Evolutionary conservation across 2,113 vertebrate genomes (phyloP).

Genomic region (Stegostoma tigrinum): DNA sequence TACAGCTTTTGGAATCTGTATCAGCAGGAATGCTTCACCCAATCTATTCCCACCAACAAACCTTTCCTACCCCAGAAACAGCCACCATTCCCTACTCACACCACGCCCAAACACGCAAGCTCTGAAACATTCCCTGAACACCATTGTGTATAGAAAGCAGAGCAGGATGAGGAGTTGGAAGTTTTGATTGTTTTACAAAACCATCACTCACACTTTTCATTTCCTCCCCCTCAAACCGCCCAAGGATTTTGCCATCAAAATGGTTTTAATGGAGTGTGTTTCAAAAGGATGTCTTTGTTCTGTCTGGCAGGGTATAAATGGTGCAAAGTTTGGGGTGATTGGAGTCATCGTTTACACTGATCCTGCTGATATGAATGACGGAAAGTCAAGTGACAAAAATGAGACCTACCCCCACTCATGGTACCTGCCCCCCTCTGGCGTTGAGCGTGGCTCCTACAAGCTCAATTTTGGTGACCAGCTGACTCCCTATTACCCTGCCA

Average conservation of each 20-base stretch:
- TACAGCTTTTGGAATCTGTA: no score
- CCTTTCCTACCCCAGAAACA: no score
- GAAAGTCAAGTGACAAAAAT: constrained; percentile 50
- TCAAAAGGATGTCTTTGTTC: background rate
- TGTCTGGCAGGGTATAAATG: constrained; percentile 66
- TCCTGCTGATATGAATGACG: constrained; percentile 73
- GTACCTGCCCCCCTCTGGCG: constrained; percentile 71
- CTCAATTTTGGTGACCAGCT: constrained; percentile 63
- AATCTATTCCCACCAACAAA: no score
- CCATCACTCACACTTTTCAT: background rate
- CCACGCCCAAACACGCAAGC: no score
- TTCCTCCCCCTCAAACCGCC: no score
- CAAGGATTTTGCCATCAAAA: no score
- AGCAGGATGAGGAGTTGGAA: background rate
- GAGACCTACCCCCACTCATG: constrained; percentile 79
- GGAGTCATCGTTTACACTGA: constrained; percentile 83
- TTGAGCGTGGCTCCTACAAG: constrained; percentile 68
- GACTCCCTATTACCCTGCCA: constrained; percentile 76
- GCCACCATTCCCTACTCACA: no score
- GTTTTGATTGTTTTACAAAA: background rate
- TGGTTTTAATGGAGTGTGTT: background rate
- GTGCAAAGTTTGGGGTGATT: constrained; percentile 58
- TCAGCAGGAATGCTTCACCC: no score
- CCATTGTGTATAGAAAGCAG: background rate
- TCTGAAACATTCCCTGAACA: no score